Evolutionary conservation across 1,140 invertebrate genomes (phyloP).

Genomic region (Tetraneura akinire): DNA sequence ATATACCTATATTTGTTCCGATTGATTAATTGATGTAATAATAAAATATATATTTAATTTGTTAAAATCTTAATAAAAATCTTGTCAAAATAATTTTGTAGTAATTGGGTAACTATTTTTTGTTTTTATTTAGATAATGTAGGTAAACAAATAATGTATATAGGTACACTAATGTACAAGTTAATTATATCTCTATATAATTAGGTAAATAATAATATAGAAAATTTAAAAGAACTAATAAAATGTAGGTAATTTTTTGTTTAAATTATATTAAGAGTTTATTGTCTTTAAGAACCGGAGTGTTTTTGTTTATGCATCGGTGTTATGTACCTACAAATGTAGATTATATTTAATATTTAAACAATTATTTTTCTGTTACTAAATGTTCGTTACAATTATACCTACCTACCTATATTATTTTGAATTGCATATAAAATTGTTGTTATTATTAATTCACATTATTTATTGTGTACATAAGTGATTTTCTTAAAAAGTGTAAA

Average conservation of each 20-base stretch:
- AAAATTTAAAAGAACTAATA: not conserved
- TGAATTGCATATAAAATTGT: constrained; percentile 13
- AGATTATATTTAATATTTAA: not conserved
- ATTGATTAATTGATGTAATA: not conserved
- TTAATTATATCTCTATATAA: too few species aligned
- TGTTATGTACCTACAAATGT: constrained; percentile 18
- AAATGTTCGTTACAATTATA: constrained; percentile 18
- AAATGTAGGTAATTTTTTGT: not conserved
- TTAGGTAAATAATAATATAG: too few species aligned
- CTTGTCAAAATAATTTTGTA: too few species aligned
- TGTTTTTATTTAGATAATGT: not conserved
- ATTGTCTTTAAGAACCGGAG: constrained; percentile 31
- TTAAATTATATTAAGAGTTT: not conserved
- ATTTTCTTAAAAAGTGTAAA: constrained; percentile 43
- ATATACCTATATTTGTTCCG: too few species aligned
- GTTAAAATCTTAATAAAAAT: constrained; percentile 8
- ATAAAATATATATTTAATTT: not conserved
- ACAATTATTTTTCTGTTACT: not conserved
- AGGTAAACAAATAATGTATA: too few species aligned
- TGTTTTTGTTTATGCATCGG: constrained; percentile 50
- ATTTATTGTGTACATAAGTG: constrained; percentile 33
- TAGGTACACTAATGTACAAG: too few species aligned
- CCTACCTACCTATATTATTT: too few species aligned
- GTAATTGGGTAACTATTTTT: not conserved
- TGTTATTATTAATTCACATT: constrained; percentile 38